Base-by-base conservation (phyloP, 2,113 vertebrate species). In the Suricata suricatta region DNA sequence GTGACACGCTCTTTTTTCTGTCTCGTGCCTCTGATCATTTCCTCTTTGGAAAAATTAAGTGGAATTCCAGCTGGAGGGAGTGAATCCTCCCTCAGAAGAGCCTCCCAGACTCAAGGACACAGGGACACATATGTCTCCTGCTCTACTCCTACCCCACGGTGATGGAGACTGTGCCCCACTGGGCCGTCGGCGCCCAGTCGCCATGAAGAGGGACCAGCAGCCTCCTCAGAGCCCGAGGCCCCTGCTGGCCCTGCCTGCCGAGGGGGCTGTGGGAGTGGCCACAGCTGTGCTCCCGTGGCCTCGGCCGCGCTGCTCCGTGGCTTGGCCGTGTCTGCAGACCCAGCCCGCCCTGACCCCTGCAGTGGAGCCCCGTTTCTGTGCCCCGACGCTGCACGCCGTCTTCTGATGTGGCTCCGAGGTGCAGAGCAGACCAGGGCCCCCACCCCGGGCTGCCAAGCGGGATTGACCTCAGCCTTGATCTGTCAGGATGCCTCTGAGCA, bases 401-500 rank as follows among this genome's bases (percentile, higher is more conserved):
- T 63, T 90, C 81, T 94, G 82, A 90, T 63, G 14, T 47, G 72
- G 71, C 74, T 52, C 52, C 44, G 88, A 89, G 74, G 15, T 11
- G 16, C 9, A 52, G 76, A 93, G 77, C 64, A 90, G 79, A 84
- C 79, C 88, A 23, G 29, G 88, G 93, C 80, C 83, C 68, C 95
- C 95, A 90, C 95, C 27, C 5, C n/a, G 81, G 69, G 25, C 29
- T 50, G 2, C 50, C 81, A 52, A 74, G 15, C 86, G 27, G 85
- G 93, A 68, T 15, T 88, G 72, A 96, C 89, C 91, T 96, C 84
- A 64, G 95, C 74, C 79, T 96, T 47, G 77, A 71, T 95, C 81
- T 81, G 66, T 85, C 92, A 85, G 81, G 27, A 14, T 16, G 80
- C 47, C 91, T 97, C 9, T 0, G 69, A 95, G 94, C 15, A 77